phyloP scores from a whole-genome alignment of 2,113 vertebrate species.

The Tympanuchus pallidicinctus region DNA sequence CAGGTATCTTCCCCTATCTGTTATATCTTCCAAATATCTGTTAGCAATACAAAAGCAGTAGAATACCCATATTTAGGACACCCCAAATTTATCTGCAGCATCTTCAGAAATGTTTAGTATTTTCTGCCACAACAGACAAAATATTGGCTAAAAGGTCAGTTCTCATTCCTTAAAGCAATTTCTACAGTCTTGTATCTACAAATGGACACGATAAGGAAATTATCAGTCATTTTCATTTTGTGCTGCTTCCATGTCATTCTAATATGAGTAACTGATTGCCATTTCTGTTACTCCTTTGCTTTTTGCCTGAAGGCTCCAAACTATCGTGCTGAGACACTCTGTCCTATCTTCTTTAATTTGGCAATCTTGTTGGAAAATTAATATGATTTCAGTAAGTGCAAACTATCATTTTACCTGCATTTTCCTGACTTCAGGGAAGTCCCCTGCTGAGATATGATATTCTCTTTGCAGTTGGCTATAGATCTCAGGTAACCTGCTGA shows the following conservation, averaged over 20 bases:
- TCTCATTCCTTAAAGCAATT: background rate
- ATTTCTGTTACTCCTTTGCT: background rate
- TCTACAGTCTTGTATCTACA: background rate
- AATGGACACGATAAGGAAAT: background rate
- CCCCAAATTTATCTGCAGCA: background rate
- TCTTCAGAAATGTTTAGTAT: background rate
- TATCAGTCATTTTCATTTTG: background rate
- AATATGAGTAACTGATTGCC: rapidly evolving
- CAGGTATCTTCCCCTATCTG: background rate
- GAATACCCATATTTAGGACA: background rate
- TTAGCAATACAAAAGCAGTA: background rate
- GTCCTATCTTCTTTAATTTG: background rate
- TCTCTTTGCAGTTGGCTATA: conserved; percentile 91
- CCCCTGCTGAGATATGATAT: conserved; percentile 94
- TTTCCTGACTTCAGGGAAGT: conserved; percentile 92
- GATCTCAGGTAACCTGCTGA: conserved; percentile 90
- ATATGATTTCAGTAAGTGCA: background rate
- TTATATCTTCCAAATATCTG: background rate
- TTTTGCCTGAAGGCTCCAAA: background rate
- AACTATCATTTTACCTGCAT: conserved; percentile 88
- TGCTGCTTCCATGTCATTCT: background rate
- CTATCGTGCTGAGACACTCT: background rate
- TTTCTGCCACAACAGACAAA: background rate
- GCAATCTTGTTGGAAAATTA: background rate
- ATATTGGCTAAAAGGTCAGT: background rate